Evolutionary conservation across 2,888 invertebrate species (phyloP), one percentile per base, ranked within the genome.

Genomic region (Athetis lepigone): DNA sequence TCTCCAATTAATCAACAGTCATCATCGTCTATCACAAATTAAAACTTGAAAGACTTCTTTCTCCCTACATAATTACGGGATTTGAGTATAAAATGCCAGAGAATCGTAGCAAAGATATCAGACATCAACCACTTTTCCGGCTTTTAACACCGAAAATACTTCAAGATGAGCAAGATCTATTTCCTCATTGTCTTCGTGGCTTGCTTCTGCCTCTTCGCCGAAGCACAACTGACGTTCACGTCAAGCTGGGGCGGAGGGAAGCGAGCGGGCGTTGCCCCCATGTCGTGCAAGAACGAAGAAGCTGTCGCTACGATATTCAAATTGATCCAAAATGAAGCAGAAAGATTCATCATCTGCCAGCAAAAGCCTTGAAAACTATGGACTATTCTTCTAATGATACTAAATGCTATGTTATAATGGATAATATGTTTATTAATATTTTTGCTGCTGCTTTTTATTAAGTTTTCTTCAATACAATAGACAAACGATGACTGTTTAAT

Each of bases 211-310:
- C 47, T 90, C 18, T 70, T 84, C 37, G 81, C 85, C 16, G 87
- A 91, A 7, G 95, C 93, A 1, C 96, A 96, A 78, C 84, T 96
- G 42, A 96, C 96, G 11, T 96, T 96, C 81, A 95, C 96, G 0
- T 95, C 96, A 0, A 93, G 92, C 59, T 96, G 96, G 96, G 95
- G 63, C 11, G 66, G 90, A 88, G 93, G 43, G 0, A 94, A 94
- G 71, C 89, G 95, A 40, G 81, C 82, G 3, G 65, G 83, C 11
- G 79, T 85, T 16, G 86, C 62, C 2, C 60, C 88, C 0, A 70
- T 89, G 59, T 83, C 87, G 39, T 94, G 93, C 77, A 84, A 90
- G 45, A 92, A 85, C 56, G 93, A 93, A 9, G 93, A 93, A 13
- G 86, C 90, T 0, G 66, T 93, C 1, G 83, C 86, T 0, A 81